Evolutionary conservation across 2,113 vertebrate genomes (phyloP).

Genomic region (Nycticryphes semicollaris): DNA sequence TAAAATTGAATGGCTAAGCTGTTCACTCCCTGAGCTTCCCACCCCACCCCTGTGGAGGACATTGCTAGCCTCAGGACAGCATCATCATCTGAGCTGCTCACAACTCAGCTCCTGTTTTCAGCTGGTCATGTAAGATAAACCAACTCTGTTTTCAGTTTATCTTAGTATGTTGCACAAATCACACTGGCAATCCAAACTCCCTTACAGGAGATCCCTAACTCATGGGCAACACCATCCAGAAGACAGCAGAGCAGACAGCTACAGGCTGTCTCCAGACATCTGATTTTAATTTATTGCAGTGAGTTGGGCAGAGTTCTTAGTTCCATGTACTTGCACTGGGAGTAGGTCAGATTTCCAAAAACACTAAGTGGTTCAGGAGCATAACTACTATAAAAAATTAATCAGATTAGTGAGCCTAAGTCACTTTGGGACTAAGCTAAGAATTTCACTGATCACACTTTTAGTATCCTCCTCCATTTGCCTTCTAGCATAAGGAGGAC

Average conservation of each 20-base stretch:
- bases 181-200: neutral
- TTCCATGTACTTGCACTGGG: neutral
- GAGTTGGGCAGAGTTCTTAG: neutral
- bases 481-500: neutral
- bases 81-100: neutral
- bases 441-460: slow-evolving; percentile 16
- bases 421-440: slow-evolving; percentile 1
- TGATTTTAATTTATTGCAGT: slow-evolving; percentile 28
- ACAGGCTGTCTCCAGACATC: neutral
- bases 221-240: neutral
- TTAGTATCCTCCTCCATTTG: neutral
- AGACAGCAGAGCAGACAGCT: neutral
- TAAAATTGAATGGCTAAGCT: neutral
- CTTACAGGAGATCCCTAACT: neutral
- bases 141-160: neutral
- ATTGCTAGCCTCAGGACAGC: neutral
- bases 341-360: slow-evolving; percentile 10
- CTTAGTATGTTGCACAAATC: neutral
- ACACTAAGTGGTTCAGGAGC: neutral
- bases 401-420: neutral
- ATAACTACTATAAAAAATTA: slow-evolving; percentile 39
- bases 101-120: neutral
- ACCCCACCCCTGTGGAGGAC: neutral
- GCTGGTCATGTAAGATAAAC: neutral
- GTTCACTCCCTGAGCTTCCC: neutral